A percentile compares a stretch with the other conserved stretches of the same genome.
Conservation (phyloP, 2,113 vertebrate genomes). For the Caranx ignobilis region DNA sequence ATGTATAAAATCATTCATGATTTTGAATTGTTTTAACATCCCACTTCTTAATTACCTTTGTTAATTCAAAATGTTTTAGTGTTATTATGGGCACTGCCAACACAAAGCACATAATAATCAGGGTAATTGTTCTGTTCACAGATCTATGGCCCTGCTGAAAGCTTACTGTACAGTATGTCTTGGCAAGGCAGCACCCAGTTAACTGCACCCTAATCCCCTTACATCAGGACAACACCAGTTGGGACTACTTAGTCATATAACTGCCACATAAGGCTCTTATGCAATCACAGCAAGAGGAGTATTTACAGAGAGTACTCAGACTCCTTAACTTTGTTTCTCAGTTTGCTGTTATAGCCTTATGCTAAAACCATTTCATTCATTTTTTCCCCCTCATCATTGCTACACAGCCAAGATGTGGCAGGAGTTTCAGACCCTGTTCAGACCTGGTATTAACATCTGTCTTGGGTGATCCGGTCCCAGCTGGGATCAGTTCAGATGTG, state of each 20-base stretch:
- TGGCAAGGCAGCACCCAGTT: slow-evolving; percentile 33
- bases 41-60: background rate
- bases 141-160: background rate
- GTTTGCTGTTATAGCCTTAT: too few relatives aligned
- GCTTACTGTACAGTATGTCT: background rate
- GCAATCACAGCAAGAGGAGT: slow-evolving; percentile 31
- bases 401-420: too few relatives aligned
- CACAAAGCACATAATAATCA: background rate
- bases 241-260: slow-evolving; percentile 55
- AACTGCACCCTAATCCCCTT: slow-evolving; percentile 62
- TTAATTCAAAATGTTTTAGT: background rate
- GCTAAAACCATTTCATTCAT: too few relatives aligned
- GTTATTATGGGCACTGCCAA: background rate
- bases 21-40: too few relatives aligned
- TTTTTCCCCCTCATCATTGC: too few relatives aligned
- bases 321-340: too few relatives aligned
- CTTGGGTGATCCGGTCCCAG: too few relatives aligned
- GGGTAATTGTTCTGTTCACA: background rate
- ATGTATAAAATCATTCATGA: too few relatives aligned
- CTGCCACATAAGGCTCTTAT: slow-evolving; percentile 32
- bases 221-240: slow-evolving; percentile 53
- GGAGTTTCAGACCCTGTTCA: too few relatives aligned
- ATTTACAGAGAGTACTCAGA: background rate
- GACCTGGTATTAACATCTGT: too few relatives aligned
- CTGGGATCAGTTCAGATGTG: too few relatives aligned